Evolutionary conservation across 1,140 invertebrate species (phyloP).

Genomic region (Bombus confusus): DNA sequence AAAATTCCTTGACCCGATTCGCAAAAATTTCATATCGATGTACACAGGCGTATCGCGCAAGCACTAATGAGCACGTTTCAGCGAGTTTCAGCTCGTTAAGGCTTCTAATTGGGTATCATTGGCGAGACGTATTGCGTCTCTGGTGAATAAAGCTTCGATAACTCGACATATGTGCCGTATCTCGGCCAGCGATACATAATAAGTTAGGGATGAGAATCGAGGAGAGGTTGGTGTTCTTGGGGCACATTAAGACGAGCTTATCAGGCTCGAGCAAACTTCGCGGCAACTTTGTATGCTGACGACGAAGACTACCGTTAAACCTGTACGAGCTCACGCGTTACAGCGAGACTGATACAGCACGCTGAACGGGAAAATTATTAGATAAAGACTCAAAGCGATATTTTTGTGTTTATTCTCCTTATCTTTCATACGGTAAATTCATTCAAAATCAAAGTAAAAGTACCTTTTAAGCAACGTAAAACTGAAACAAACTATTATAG

Average conservation of each 20-base stretch:
- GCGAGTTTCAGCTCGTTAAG: slow-evolving; percentile 12
- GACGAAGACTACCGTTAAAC: neutral
- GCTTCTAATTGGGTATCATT: slow-evolving; percentile 37
- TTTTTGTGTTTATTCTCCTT: neutral
- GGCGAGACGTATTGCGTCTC: neutral
- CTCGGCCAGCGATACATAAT: neutral
- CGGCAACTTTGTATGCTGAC: neutral
- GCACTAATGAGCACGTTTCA: slow-evolving; percentile 39
- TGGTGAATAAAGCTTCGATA: slow-evolving; percentile 9
- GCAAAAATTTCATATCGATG: too few species aligned
- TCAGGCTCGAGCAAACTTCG: neutral
- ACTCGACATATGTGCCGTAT: neutral
- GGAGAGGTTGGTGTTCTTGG: neutral
- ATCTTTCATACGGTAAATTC: neutral
- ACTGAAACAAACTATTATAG: too few species aligned
- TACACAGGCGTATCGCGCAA: neutral
- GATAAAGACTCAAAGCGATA: neutral
- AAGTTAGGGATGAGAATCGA: neutral
- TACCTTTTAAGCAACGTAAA: too few species aligned
- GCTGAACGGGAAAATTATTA: neutral
- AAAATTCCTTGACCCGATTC: neutral
- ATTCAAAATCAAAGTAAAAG: too few species aligned
- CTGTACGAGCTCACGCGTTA: neutral
- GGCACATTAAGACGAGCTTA: neutral
- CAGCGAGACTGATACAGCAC: neutral